These are phyloP conservation scores for Pyrgilauda ruficollis DNA, from an alignment of 2,113 vertebrate genomes.

Conservation along the genomic window DNA sequence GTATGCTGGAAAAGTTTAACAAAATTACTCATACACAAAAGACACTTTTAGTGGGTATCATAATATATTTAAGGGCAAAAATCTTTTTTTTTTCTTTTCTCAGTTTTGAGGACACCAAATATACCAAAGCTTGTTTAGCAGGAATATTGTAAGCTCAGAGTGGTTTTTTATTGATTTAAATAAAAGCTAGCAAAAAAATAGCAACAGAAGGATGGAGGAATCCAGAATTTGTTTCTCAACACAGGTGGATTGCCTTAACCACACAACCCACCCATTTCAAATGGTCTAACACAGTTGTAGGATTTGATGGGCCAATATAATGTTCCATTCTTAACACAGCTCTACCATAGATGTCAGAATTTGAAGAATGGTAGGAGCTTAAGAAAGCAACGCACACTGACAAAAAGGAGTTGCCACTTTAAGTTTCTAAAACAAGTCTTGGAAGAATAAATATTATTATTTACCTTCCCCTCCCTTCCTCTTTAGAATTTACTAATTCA, in stretches of 20 bases:
- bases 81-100: background rate
- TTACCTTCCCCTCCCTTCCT: fast-evolving
- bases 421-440: background rate
- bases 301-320: background rate
- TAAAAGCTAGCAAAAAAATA: background rate
- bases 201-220: background rate
- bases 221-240: background rate
- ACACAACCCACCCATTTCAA: background rate
- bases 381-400: background rate
- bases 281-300: background rate
- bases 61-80: background rate
- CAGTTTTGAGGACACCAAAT: background rate
- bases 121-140: background rate
- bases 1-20: background rate
- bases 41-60: background rate
- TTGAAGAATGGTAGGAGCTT: background rate
- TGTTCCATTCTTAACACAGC: background rate
- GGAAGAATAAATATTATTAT: background rate
- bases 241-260: background rate
- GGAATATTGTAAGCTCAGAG: background rate
- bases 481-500: background rate
- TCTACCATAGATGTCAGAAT: background rate
- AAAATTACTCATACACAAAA: background rate
- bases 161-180: background rate
- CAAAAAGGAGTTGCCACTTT: background rate